phyloP scores from a whole-genome alignment of 1,140 invertebrate genomes.

The Linepithema humile region DNA sequence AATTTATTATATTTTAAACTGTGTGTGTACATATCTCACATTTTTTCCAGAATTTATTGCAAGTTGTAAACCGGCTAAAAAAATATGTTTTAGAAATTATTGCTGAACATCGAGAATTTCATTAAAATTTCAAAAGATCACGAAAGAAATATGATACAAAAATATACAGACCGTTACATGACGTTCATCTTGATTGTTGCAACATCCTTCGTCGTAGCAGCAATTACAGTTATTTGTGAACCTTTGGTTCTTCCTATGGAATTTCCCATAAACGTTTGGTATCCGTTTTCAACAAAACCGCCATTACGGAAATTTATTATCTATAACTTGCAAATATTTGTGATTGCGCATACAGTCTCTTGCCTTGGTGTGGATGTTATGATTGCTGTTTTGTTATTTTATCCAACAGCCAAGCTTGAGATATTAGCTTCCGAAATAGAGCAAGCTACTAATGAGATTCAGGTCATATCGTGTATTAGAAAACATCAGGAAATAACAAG shows the following conservation, averaged over 20 bases:
- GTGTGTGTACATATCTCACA: no score
- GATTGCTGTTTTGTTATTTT: constrained; percentile 8
- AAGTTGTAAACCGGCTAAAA: neutral
- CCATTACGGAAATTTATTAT: constrained; percentile 7
- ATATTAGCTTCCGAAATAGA: neutral
- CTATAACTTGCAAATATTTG: constrained; percentile 2
- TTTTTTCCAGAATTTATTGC: neutral
- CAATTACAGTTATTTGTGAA: constrained; percentile 26
- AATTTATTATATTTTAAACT: neutral
- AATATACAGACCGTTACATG: constrained; percentile 64
- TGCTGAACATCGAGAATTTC: constrained; percentile 46
- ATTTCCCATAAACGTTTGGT: neutral
- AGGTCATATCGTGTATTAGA: neutral
- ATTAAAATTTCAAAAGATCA: constrained; percentile 8
- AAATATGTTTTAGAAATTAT: constrained; percentile 46
- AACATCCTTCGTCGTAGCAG: constrained; percentile 16
- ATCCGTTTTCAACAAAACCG: constrained; percentile 4
- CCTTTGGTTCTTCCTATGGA: neutral
- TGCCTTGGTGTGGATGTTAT: constrained; percentile 5
- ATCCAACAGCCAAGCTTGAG: neutral
- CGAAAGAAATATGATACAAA: constrained; percentile 56
- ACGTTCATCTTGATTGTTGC: constrained; percentile 43
- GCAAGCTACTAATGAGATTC: neutral
- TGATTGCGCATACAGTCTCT: neutral
- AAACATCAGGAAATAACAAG: constrained; percentile 19